A percentile compares a stretch with the other conserved stretches of the same genome.
Evolutionary conservation across 2,113 vertebrate species (phyloP).

Genomic region (Gallinago media): DNA sequence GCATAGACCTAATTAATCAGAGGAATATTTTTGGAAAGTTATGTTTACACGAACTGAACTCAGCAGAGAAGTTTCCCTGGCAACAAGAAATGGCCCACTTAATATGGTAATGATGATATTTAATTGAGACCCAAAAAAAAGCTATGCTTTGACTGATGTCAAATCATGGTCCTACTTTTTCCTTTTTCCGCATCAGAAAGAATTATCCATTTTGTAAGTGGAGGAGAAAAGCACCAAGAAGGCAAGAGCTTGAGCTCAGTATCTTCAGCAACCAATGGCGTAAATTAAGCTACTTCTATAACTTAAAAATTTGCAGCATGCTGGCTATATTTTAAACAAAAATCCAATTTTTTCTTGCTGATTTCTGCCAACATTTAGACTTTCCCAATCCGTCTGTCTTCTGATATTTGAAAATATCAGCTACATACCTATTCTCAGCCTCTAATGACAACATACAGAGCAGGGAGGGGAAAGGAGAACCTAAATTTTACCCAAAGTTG

Average conservation of each 20-base stretch:
- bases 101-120: slow-evolving; percentile 64
- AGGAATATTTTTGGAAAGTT: slow-evolving; percentile 67
- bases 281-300: background rate
- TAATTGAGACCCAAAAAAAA: slow-evolving; percentile 30
- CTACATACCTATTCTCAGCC: background rate
- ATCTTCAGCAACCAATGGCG: background rate
- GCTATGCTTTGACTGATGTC: slow-evolving; percentile 1
- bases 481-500: background rate
- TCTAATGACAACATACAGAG: background rate
- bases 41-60: slow-evolving; percentile 57
- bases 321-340: background rate
- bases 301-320: background rate
- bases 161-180: background rate
- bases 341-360: background rate
- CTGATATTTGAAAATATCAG: background rate
- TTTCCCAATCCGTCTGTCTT: background rate
- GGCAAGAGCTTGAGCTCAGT: background rate
- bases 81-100: slow-evolving; percentile 67
- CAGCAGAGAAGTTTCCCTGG: slow-evolving; percentile 58
- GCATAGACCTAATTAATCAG: slow-evolving; percentile 57
- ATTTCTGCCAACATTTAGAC: background rate
- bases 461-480: background rate
- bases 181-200: background rate
- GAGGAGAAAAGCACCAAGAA: slow-evolving; percentile 1
- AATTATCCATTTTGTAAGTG: background rate